A percentile compares a stretch with the other conserved stretches of the same genome.
These are phyloP conservation scores for Peromyscus californicus DNA, from an alignment of 2,113 vertebrate species.

Conservation along the genomic window DNA sequence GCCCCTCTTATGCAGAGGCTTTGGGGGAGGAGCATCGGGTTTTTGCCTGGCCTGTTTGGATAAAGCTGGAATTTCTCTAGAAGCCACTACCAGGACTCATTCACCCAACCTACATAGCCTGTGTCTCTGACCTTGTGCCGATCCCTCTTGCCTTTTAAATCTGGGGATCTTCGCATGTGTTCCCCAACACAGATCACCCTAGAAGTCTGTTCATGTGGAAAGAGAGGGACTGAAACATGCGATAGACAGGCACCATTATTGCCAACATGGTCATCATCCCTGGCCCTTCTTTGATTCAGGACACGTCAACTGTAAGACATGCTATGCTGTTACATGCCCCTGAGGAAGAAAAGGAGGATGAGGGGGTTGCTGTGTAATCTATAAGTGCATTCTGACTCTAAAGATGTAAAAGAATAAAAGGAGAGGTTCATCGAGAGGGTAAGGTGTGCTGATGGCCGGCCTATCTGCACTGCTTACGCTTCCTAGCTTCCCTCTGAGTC, in stretches of 20 bases:
- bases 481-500: rapidly evolving
- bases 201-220: rapidly evolving
- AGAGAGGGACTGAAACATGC: neutral
- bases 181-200: neutral
- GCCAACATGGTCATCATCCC: rapidly evolving
- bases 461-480: rapidly evolving
- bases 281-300: neutral
- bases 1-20: neutral
- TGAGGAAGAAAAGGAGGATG: neutral
- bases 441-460: too few relatives aligned
- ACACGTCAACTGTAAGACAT: neutral
- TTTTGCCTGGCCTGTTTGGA: rapidly evolving
- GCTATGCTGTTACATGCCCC: neutral
- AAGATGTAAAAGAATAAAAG: neutral
- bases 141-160: too few relatives aligned
- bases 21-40: neutral
- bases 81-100: neutral
- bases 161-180: neutral
- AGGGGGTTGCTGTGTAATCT: neutral
- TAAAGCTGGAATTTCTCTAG: neutral
- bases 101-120: neutral
- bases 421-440: neutral
- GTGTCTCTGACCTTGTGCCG: neutral
- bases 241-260: rapidly evolving
- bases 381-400: neutral